Evolutionary conservation across 2,888 invertebrate genomes (phyloP), one percentile per base, ranked within the genome.

Genomic region (Atherix ibis): DNA sequence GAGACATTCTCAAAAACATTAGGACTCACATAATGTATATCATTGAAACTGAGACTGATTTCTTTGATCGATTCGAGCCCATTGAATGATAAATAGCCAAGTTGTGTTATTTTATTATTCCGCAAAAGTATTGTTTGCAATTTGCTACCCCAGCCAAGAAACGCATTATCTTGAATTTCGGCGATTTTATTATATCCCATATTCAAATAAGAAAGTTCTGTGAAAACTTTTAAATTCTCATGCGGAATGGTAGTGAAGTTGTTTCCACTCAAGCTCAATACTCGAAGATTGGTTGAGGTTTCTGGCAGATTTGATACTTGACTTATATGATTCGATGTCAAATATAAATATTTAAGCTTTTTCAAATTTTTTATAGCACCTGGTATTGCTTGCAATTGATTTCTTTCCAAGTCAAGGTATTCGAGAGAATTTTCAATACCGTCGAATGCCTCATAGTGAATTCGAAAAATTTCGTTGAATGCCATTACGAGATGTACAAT

Each of bases 31-130:
- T 79, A 76, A 47, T 76, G 74, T 42, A 94, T 70, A 50, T 83
- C 79, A 60, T 94, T 94, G 61, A 91, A 88, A 53, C 89, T 89
- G 44, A 94, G 64, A 62, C 84, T 85, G 43, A 94, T 71, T 61
- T 91, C 89, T 50, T 80, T 79, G 45, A 94, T 68, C 44, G 79
- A 73, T 43, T 73, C 73, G 33, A 81, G 68, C 26, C 76, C 75
- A 38, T 71, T 68, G 56, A 88, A 82, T 44, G 80, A 71, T 48
- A 73, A 73, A 43, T 72, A 67, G 50, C 72, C 73, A 45, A 78
- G 64, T 55, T 70, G 75, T 22, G 79, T 77, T 44, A 89, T 74
- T 55, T 80, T 73, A 56, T 89, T 89, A 62, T 87, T 88, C 42
- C 81, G 70, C 47, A 89, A 64, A 46, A 87, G 69, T 40, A 89